Evolutionary conservation across 92 coral and sea anemone genomes (phyloP).

Genomic region (Phenganax stokvisi): DNA sequence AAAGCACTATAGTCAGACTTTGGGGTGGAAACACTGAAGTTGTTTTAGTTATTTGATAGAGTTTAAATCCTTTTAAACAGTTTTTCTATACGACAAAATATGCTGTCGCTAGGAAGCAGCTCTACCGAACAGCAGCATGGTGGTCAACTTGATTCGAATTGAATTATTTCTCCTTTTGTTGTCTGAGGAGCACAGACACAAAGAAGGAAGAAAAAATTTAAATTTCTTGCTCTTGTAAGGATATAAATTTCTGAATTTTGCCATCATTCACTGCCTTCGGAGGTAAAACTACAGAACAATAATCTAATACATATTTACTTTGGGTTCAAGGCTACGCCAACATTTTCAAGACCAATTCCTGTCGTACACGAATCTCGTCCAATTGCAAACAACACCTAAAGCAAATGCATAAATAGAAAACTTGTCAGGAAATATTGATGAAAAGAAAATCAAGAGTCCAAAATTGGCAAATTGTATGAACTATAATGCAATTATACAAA

Average conservation of each 20-base stretch:
- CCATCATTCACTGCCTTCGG: too few species aligned
- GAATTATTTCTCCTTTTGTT: too few species aligned
- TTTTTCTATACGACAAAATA: too few species aligned
- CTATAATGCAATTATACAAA: background rate
- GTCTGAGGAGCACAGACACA: too few species aligned
- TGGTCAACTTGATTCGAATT: background rate
- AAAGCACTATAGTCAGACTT: background rate
- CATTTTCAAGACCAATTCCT: constrained; percentile 85
- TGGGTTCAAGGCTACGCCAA: constrained; percentile 71
- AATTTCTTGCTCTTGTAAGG: too few species aligned
- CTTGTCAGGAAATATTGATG: background rate
- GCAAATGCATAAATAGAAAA: background rate
- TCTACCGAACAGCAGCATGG: too few species aligned
- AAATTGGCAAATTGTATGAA: background rate
- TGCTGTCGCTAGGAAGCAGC: too few species aligned
- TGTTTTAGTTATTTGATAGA: too few species aligned
- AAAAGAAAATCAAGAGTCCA: background rate
- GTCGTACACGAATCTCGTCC: constrained; percentile 90
- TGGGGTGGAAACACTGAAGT: background rate
- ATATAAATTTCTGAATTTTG: too few species aligned
- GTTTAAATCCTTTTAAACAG: too few species aligned
- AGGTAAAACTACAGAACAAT: too few species aligned
- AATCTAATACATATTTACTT: constrained; percentile 53
- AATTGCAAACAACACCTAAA: constrained; percentile 81
- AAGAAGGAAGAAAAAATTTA: too few species aligned